These are phyloP conservation scores for Coturnix japonica DNA, from an alignment of 2,113 vertebrate genomes.

Conservation along the genomic window DNA sequence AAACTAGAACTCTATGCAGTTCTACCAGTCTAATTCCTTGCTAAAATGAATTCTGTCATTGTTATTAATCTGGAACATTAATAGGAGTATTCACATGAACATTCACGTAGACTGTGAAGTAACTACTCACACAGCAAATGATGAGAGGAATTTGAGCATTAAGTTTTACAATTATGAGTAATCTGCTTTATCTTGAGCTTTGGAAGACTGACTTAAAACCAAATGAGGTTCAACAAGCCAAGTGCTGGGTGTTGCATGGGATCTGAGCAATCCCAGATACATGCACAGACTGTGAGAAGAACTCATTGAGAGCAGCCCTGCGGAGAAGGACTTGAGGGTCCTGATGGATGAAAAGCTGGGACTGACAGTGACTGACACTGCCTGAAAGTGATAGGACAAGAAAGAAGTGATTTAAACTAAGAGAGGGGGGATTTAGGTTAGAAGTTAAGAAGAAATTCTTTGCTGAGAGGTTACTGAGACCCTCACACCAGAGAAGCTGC, in stretches of 20 bases:
- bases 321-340: too few species aligned
- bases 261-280: too few species aligned
- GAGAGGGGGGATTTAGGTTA: too few species aligned
- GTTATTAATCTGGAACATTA: background rate
- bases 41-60: background rate
- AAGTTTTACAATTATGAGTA: background rate
- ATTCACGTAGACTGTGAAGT: background rate
- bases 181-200: background rate
- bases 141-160: background rate
- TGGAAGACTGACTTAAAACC: background rate
- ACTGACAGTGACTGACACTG: too few species aligned
- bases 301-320: too few species aligned
- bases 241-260: too few species aligned
- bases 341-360: background rate
- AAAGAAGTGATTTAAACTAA: too few species aligned
- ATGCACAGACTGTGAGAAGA: too few species aligned
- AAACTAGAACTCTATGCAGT: background rate
- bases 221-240: background rate
- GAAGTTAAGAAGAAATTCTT: too few species aligned
- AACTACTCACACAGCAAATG: background rate
- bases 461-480: too few species aligned
- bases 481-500: too few species aligned
- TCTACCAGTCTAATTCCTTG: background rate
- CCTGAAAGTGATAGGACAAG: too few species aligned
- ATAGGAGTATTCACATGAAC: background rate